phyloP scores from a whole-genome alignment of 2,888 invertebrate species.

The Corbicula japonica region DNA sequence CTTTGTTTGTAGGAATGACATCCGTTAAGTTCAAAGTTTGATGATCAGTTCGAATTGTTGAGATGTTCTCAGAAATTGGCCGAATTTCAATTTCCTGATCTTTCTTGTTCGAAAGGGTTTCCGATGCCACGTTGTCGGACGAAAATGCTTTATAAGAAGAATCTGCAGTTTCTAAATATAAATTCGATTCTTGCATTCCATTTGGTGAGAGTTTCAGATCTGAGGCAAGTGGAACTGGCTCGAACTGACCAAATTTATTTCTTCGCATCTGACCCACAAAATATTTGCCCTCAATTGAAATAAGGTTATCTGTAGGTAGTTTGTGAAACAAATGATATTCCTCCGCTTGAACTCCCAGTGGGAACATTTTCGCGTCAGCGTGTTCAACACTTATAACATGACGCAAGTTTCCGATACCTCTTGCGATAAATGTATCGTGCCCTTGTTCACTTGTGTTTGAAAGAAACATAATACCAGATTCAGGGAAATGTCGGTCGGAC shows the following conservation, averaged over 20 bases:
- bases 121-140: background rate
- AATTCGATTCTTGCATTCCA: background rate
- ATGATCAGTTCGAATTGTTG: background rate
- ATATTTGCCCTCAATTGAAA: conserved; percentile 43
- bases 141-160: background rate
- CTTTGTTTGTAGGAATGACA: background rate
- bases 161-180: background rate
- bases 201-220: background rate
- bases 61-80: background rate
- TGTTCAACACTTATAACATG: conserved; percentile 7
- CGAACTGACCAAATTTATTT: conserved; percentile 28
- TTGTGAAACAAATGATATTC: too few relatives aligned
- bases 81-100: background rate
- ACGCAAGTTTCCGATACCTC: conserved; percentile 5
- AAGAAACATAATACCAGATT: too few relatives aligned
- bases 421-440: conserved; percentile 11
- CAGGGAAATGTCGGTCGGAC: too few relatives aligned
- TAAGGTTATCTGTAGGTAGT: background rate
- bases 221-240: conserved; percentile 30
- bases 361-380: background rate
- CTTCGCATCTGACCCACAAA: conserved; percentile 35
- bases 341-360: background rate
- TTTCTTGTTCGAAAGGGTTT: background rate
- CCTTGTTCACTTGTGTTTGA: too few relatives aligned
- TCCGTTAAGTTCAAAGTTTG: background rate